Conservation (phyloP, 1,140 invertebrate genomes). For the Heliconius congener region DNA sequence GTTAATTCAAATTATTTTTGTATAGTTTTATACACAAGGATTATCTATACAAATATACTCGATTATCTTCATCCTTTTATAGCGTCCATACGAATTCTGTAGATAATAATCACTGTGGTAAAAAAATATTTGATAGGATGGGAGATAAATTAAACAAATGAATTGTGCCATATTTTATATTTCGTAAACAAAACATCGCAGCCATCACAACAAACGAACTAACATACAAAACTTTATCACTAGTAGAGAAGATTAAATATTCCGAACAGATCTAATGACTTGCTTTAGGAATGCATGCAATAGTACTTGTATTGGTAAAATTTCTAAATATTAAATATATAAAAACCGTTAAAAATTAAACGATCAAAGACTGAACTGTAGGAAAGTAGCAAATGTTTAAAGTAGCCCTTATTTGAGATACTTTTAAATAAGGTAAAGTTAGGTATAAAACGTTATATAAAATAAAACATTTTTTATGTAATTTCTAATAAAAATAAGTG, state of each 20-base stretch:
- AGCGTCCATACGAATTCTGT: no score
- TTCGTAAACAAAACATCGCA: conserved; percentile 65
- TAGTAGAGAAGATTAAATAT: conserved; percentile 32
- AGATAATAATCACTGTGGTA: not conserved
- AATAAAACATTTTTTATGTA: not conserved
- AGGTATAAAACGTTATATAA: not conserved
- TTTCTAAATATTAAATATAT: not conserved
- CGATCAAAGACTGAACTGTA: not conserved
- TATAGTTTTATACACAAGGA: no score
- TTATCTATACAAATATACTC: no score
- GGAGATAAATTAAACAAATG: conserved; percentile 38
- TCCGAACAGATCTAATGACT: conserved; percentile 41
- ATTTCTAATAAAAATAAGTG: not conserved
- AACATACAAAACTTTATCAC: conserved; percentile 22
- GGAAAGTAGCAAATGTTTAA: not conserved
- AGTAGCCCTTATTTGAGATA: not conserved
- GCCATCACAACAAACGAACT: conserved; percentile 46
- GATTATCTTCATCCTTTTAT: no score
- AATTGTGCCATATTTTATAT: conserved; percentile 66
- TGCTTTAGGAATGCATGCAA: conserved; percentile 52
- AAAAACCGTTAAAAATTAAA: not conserved
- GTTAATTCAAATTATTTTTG: no score
- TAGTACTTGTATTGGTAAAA: not conserved
- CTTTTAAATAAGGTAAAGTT: not conserved
- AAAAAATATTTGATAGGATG: conserved; percentile 8